A percentile compares a stretch with the other conserved stretches of the same genome.
These are phyloP conservation scores for Rhingia campestris DNA, from an alignment of 2,888 invertebrate species.

Conservation along the genomic window DNA sequence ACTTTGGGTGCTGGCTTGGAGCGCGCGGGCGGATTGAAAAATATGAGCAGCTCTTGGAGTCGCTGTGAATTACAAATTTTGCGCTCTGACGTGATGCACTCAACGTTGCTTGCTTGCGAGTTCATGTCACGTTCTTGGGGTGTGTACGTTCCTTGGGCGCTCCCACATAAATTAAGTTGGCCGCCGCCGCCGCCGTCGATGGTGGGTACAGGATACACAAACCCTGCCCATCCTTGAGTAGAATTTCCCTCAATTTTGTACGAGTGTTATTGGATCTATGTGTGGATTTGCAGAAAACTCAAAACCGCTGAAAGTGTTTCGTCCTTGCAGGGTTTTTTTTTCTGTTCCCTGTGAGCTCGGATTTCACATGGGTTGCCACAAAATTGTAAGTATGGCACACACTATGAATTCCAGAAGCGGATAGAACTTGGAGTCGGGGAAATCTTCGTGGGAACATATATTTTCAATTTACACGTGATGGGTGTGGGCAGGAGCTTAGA, in stretches of 20 bases:
- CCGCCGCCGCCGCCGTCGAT: slow-evolving; percentile 12
- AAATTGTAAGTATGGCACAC: slow-evolving; percentile 61
- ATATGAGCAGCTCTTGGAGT: slow-evolving; percentile 73
- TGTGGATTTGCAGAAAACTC: slow-evolving; percentile 68
- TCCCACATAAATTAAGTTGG: slow-evolving; percentile 67
- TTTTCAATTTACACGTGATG: slow-evolving; percentile 66
- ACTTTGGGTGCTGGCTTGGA: slow-evolving; percentile 14
- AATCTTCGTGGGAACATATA: slow-evolving; percentile 71
- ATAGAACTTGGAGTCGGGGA: slow-evolving; percentile 38
- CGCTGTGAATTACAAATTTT: slow-evolving; percentile 74
- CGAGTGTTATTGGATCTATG: slow-evolving; percentile 64
- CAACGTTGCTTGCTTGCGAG: slow-evolving; percentile 64
- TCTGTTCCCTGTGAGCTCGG: neutral
- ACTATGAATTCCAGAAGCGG: slow-evolving; percentile 44
- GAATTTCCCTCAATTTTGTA: slow-evolving; percentile 62
- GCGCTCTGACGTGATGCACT: slow-evolving; percentile 72
- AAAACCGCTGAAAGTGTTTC: slow-evolving; percentile 66
- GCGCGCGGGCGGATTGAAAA: slow-evolving; percentile 65
- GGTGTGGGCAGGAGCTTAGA: slow-evolving; percentile 53
- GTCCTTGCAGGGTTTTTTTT: slow-evolving; percentile 18
- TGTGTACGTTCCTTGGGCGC: slow-evolving; percentile 32
- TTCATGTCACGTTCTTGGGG: slow-evolving; percentile 71
- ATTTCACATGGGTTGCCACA: slow-evolving; percentile 54
- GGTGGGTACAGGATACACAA: neutral
- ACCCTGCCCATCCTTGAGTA: slow-evolving; percentile 18